A percentile compares a stretch with the other conserved stretches of the same genome.
Evolutionary conservation across 2,797 vertebrate species (phyloP).

Genomic region (Clarias pachynema): DNA sequence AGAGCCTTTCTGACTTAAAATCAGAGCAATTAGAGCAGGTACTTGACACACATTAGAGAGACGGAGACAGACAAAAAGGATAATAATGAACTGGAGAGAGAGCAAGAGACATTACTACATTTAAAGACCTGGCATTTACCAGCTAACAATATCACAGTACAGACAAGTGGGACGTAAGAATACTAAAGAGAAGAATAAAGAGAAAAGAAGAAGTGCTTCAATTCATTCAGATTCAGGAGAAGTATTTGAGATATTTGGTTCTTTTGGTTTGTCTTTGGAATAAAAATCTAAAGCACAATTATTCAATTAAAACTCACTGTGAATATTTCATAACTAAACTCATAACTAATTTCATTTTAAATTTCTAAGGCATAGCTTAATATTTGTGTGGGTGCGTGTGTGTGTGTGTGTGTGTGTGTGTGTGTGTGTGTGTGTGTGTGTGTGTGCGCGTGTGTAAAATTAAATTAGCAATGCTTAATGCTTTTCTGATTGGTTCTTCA

Average conservation of each 20-base stretch:
- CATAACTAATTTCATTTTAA: background rate
- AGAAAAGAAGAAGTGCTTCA: background rate
- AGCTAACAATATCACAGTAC: conserved; percentile 11
- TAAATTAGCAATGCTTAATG: conserved; percentile 29
- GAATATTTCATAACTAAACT: background rate
- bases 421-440: conserved; percentile 14
- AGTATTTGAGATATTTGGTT: background rate
- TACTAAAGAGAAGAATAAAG: background rate
- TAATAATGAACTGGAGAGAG: background rate
- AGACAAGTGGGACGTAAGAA: conserved; percentile 1
- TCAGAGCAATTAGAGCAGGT: conserved; percentile 36
- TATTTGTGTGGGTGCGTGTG: conserved; percentile 3
- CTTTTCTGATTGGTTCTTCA: conserved; percentile 27
- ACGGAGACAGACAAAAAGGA: conserved; percentile 24
- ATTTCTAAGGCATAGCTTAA: conserved; percentile 2
- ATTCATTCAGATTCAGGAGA: background rate
- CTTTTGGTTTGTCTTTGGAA: background rate
- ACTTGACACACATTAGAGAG: conserved; percentile 34
- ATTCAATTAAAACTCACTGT: conserved; percentile 10
- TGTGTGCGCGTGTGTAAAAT: conserved; percentile 6
- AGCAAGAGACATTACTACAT: background rate
- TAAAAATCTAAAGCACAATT: conserved; percentile 2
- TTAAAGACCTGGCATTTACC: background rate
- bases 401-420: conserved; percentile 27
- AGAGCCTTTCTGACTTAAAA: conserved; percentile 41